A percentile compares a stretch with the other conserved stretches of the same genome.
These are phyloP conservation scores for Porites evermanni DNA, from an alignment of 92 coral and sea anemone genomes.

Conservation along the genomic window DNA sequence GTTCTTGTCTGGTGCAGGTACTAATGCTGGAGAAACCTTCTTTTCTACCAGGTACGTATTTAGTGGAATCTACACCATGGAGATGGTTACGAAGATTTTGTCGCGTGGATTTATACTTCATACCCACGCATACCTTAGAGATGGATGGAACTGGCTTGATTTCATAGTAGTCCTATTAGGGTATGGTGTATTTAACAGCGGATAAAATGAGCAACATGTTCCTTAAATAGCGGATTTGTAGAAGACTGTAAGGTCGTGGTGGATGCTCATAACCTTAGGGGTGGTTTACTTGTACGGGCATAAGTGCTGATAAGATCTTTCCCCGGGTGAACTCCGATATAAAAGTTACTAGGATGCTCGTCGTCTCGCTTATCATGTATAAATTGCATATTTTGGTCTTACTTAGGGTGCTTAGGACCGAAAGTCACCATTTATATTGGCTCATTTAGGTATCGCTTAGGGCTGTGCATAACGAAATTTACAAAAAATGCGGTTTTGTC, in stretches of 20 bases:
- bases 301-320: no score
- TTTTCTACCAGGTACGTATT: constrained; percentile 73
- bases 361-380: no score
- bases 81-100: constrained; percentile 84
- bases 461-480: no score
- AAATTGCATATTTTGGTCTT: no score
- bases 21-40: background rate
- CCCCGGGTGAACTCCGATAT: no score
- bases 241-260: background rate
- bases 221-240: background rate
- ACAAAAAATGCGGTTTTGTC: no score
- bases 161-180: constrained; percentile 89
- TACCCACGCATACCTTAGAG: constrained; percentile 89
- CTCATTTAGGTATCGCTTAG: no score
- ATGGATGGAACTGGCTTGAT: constrained; percentile 94
- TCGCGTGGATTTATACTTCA: constrained; percentile 91
- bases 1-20: background rate
- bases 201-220: background rate
- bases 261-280: no score
- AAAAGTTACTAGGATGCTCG: no score
- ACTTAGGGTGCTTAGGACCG: no score
- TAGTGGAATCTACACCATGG: constrained; percentile 89
- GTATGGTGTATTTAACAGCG: constrained; percentile 38
- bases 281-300: no score
- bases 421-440: no score